These are phyloP conservation scores for Chymomyza costata DNA, from an alignment of 1,140 invertebrate species.

Conservation along the genomic window DNA sequence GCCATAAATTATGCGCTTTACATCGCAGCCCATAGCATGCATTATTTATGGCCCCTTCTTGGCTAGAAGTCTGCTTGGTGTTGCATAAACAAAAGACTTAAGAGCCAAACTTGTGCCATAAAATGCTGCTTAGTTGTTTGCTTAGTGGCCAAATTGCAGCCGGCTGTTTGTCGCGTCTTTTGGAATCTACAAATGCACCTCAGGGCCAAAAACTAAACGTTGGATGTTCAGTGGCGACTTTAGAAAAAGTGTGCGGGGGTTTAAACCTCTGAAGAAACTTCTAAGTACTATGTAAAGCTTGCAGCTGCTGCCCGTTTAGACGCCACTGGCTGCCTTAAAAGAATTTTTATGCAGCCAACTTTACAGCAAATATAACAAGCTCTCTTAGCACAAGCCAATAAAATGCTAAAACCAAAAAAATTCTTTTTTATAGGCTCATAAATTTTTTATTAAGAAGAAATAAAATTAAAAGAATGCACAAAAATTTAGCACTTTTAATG, in stretches of 20 bases:
- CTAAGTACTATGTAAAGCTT: no score
- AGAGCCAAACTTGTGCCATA: constrained; percentile 40
- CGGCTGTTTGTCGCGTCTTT: no score
- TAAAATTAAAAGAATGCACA: constrained; percentile 6
- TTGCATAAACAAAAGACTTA: constrained; percentile 58
- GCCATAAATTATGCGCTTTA: constrained; percentile 39
- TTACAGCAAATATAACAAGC: constrained; percentile 1
- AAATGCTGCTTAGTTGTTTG: constrained; percentile 9
- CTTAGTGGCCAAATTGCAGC: background rate
- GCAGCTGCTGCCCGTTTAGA: no score
- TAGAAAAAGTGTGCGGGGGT: no score
- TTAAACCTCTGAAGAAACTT: no score
- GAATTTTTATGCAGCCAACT: no score
- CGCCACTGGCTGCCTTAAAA: no score
- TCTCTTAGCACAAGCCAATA: constrained; percentile 13
- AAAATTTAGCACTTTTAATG: constrained; percentile 49
- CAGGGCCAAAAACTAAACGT: no score
- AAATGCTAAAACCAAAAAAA: constrained; percentile 25
- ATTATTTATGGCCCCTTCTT: constrained; percentile 45
- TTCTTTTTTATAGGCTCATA: constrained; percentile 50
- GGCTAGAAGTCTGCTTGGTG: constrained; percentile 23
- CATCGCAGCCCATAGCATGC: constrained; percentile 11
- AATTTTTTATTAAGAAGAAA: constrained; percentile 21
- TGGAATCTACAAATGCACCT: no score
- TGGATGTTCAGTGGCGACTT: no score